phyloP scores from a whole-genome alignment of 2,888 invertebrate species.

The Linnaemya tessellans region DNA sequence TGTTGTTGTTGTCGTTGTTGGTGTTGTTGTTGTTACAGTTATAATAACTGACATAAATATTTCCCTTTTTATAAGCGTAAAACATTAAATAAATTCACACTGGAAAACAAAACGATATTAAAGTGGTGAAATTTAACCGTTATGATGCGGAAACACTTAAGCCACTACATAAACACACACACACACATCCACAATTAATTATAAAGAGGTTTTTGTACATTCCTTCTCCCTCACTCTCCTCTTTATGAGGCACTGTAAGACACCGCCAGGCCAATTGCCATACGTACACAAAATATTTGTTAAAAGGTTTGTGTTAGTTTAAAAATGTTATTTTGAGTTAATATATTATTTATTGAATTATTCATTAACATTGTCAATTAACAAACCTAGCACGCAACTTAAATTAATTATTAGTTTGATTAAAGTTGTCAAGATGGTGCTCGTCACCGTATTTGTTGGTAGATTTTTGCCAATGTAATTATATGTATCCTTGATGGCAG shows the following conservation, averaged over 20 bases:
- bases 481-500: too few species aligned
- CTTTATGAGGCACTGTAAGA: neutral
- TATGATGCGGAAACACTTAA: conserved; percentile 46
- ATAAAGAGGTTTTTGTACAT: neutral
- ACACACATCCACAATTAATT: neutral
- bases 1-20: too few species aligned
- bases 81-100: conserved; percentile 53
- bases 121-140: conserved; percentile 35
- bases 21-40: conserved; percentile 18
- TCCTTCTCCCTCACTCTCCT: too few species aligned
- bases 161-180: neutral
- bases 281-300: too few species aligned
- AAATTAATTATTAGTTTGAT: conserved; percentile 83
- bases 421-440: conserved; percentile 76
- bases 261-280: neutral
- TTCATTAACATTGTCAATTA: conserved; percentile 80
- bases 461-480: neutral
- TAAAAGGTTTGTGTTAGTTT: neutral
- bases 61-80: conserved; percentile 52
- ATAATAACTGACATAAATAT: conserved; percentile 48
- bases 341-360: conserved; percentile 79
- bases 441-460: neutral
- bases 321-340: conserved; percentile 8
- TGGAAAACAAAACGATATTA: conserved; percentile 24
- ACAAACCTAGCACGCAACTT: conserved; percentile 79